These are phyloP conservation scores for Artibeus jamaicensis DNA, from an alignment of 2,797 vertebrate genomes.

Conservation along the genomic window DNA sequence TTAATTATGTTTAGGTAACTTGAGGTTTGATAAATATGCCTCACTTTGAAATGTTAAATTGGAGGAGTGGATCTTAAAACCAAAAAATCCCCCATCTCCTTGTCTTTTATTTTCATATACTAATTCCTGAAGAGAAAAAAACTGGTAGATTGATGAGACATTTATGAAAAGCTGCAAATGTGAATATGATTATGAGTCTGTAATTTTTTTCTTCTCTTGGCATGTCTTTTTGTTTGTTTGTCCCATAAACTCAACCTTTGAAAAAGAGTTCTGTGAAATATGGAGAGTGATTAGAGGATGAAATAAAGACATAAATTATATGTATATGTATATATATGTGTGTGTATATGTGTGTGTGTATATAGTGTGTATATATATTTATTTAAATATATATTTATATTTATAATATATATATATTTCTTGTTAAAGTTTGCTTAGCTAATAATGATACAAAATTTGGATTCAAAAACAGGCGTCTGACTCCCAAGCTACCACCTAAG, in stretches of 20 bases:
- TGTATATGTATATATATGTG: no score
- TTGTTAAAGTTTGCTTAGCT: background rate
- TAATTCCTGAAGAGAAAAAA: slow-evolving; percentile 32
- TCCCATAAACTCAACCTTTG: background rate
- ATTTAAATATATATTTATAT: no score
- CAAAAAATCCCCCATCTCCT: background rate
- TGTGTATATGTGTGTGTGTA: no score
- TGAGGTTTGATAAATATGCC: slow-evolving; percentile 56
- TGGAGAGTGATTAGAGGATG: background rate
- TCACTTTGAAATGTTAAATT: slow-evolving; percentile 72
- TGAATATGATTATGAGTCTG: background rate
- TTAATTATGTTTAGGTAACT: slow-evolving; percentile 73
- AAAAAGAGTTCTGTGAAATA: background rate
- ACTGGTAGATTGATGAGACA: background rate
- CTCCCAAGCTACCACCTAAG: background rate
- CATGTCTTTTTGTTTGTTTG: background rate
- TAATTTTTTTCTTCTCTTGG: background rate
- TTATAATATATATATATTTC: background rate
- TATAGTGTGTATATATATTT: no score
- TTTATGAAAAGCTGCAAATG: background rate
- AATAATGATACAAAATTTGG: background rate
- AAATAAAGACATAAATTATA: background rate
- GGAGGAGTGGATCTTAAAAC: slow-evolving; percentile 48
- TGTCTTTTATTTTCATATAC: background rate
- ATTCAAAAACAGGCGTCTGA: background rate